Evolutionary conservation across 1,140 invertebrate species (phyloP).

Genomic region (Drosophila lacteicornis): DNA sequence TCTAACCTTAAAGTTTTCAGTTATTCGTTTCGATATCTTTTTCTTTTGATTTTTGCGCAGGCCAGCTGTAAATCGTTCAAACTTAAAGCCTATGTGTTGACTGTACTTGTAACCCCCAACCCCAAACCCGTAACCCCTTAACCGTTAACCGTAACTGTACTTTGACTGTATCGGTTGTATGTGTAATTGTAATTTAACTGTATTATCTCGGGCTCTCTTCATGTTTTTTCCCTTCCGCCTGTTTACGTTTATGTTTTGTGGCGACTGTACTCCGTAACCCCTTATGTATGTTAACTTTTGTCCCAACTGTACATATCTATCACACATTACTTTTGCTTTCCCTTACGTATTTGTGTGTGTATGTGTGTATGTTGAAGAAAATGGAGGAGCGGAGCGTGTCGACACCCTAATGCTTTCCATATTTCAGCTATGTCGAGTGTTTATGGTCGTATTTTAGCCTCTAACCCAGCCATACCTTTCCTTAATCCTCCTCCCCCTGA

Average conservation of each 20-base stretch:
- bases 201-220: constrained; percentile 1
- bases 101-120: constrained; percentile 20
- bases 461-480: constrained; percentile 5
- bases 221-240: constrained; percentile 22
- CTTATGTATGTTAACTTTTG: constrained; percentile 4
- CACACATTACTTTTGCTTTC: constrained; percentile 16
- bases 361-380: constrained; percentile 14
- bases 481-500: not conserved
- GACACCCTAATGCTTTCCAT: constrained; percentile 68
- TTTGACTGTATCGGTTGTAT: constrained; percentile 36
- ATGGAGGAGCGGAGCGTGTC: constrained; percentile 41
- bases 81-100: constrained; percentile 27
- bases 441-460: constrained; percentile 10
- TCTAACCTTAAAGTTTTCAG: constrained; percentile 12
- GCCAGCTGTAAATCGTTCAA: constrained; percentile 35
- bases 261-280: constrained; percentile 12
- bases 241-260: constrained; percentile 20
- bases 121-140: not conserved
- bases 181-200: constrained; percentile 39
- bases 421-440: constrained; percentile 69
- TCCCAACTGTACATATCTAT: constrained; percentile 21
- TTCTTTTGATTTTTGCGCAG: constrained; percentile 33
- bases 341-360: constrained; percentile 16
- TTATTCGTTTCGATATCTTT: constrained; percentile 16
- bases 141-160: constrained; percentile 32